phyloP scores from a whole-genome alignment of 2,113 vertebrate genomes.

The Ailuropoda melanoleuca region DNA sequence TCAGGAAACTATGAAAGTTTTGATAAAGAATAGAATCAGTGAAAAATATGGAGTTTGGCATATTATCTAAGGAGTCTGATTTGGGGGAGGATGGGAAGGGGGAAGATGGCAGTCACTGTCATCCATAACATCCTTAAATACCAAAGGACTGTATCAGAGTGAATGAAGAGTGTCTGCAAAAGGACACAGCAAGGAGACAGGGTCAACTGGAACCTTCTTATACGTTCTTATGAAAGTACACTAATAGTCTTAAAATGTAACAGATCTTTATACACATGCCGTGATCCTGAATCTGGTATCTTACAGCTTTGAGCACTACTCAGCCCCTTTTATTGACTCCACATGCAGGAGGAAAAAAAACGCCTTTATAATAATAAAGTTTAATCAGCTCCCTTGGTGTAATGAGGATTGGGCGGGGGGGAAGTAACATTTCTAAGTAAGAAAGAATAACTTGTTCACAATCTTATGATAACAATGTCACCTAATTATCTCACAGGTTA shows the following conservation, averaged over 20 bases:
- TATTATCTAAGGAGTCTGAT: neutral
- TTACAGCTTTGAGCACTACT: neutral
- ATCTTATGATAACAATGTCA: neutral
- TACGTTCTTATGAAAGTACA: neutral
- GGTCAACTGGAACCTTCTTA: neutral
- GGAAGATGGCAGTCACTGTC: neutral
- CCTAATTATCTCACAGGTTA: neutral
- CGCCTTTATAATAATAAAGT: neutral
- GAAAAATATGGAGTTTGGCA: neutral
- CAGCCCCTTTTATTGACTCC: neutral
- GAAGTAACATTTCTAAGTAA: neutral
- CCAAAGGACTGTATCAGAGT: neutral
- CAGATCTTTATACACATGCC: neutral
- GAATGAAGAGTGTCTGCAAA: neutral
- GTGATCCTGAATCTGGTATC: neutral
- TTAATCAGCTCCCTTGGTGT: neutral
- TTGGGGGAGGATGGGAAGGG: accelerated
- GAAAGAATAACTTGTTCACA: neutral
- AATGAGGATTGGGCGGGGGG: neutral
- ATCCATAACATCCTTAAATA: neutral
- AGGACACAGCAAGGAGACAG: neutral
- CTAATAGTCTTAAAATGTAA: neutral
- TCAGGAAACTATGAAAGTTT: neutral
- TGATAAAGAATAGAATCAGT: neutral
- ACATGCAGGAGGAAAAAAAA: neutral